A percentile compares a stretch with the other conserved stretches of the same genome.
These are phyloP conservation scores for Gorsachius goisagi DNA, from an alignment of 2,113 vertebrate genomes.

Conservation along the genomic window DNA sequence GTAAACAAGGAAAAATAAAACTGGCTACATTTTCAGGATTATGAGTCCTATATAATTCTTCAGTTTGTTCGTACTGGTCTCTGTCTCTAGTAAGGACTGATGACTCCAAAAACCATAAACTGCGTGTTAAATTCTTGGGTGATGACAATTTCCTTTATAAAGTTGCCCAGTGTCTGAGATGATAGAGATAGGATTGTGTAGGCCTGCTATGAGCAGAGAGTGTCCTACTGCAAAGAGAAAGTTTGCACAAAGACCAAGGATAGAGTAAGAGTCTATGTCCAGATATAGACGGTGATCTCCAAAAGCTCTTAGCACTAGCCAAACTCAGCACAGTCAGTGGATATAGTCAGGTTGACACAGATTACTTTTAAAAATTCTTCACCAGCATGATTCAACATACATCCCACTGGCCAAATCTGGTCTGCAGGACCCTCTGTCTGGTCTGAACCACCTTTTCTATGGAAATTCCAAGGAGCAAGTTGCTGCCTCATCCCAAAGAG, in stretches of 20 bases:
- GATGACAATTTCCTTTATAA: not conserved
- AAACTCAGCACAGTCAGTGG: not conserved
- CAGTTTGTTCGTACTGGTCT: not conserved
- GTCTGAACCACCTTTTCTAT: not conserved
- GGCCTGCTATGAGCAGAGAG: not conserved
- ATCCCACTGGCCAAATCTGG: not conserved
- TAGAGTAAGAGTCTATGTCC: not conserved
- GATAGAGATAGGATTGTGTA: not conserved
- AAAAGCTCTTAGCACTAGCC: not conserved
- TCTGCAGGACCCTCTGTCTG: not conserved
- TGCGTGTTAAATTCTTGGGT: not conserved
- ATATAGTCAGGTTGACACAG: not conserved
- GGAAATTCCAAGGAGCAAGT: not conserved
- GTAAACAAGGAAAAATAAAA: slow-evolving; percentile 11
- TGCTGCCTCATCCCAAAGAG: not conserved
- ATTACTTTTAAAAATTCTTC: not conserved
- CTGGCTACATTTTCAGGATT: not conserved
- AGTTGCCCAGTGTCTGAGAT: not conserved
- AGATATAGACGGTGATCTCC: not conserved
- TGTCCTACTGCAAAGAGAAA: not conserved
- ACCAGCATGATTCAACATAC: not conserved
- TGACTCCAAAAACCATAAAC: not conserved
- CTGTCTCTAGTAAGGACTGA: not conserved
- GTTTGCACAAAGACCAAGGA: not conserved
- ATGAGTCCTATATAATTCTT: not conserved